Conservation (phyloP, 1,140 invertebrate species). For the Aphelenchoides avenae region DNA sequence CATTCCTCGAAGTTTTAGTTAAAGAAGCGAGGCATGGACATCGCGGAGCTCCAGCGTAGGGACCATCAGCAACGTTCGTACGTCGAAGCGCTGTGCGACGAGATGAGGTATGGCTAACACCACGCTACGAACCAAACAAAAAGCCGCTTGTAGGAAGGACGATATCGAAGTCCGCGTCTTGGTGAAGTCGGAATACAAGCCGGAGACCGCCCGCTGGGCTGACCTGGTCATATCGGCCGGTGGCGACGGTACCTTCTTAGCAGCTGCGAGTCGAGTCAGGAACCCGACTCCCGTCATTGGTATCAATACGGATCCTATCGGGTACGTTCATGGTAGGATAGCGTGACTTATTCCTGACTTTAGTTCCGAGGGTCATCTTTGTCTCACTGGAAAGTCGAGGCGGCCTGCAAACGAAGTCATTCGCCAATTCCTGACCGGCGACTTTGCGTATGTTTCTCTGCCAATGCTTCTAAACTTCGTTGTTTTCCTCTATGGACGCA, state of each 20-base stretch:
- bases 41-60: slow-evolving; percentile 38
- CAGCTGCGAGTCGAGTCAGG: slow-evolving; percentile 79
- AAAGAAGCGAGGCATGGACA: slow-evolving; percentile 15
- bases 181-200: slow-evolving; percentile 36
- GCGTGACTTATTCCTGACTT: no score
- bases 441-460: slow-evolving; percentile 60
- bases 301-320: slow-evolving; percentile 89
- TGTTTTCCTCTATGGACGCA: not conserved
- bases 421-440: slow-evolving; percentile 68
- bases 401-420: slow-evolving; percentile 70
- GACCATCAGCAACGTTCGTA: slow-evolving; percentile 38
- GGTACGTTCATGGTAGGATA: no score
- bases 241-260: slow-evolving; percentile 93
- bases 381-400: slow-evolving; percentile 74
- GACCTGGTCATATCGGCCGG: slow-evolving; percentile 90
- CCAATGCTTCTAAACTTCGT: no score
- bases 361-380: slow-evolving; percentile 84
- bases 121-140: not conserved
- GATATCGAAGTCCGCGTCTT: slow-evolving; percentile 49
- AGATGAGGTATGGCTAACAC: slow-evolving; percentile 32
- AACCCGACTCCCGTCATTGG: slow-evolving; percentile 83
- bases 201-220: slow-evolving; percentile 78
- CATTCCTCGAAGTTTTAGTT: slow-evolving; percentile 43
- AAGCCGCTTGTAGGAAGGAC: slow-evolving; percentile 36
- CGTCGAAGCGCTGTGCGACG: slow-evolving; percentile 34